phyloP scores from a whole-genome alignment of 1,140 invertebrate species.

The Hypsibius dujardini region DNA sequence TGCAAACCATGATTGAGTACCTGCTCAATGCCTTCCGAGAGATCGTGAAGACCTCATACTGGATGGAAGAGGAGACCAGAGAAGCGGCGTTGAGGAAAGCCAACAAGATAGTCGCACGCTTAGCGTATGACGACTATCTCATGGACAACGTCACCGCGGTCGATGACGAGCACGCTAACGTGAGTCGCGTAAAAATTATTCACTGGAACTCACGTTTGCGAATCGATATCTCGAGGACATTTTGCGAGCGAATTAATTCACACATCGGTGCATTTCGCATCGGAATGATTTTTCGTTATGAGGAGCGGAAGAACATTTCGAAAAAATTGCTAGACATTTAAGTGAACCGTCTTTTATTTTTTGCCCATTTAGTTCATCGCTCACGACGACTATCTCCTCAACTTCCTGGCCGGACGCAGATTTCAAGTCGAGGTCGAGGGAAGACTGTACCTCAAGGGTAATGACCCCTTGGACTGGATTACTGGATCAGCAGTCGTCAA shows the following conservation, averaged over 20 bases:
- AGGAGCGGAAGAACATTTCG: no score
- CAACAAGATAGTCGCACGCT: constrained; percentile 59
- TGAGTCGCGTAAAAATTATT: constrained; percentile 31
- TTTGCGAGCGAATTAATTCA: no score
- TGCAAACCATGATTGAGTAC: constrained; percentile 62
- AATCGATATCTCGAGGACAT: no score
- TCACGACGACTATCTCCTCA: constrained; percentile 64
- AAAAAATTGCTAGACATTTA: no score
- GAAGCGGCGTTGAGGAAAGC: constrained; percentile 56
- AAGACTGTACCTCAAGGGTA: constrained; percentile 40
- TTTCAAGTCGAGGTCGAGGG: constrained; percentile 51
- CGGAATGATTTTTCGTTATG: no score
- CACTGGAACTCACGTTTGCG: no score
- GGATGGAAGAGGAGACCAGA: constrained; percentile 67
- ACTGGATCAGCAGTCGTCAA: constrained; percentile 38
- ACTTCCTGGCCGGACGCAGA: constrained; percentile 59
- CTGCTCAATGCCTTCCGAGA: constrained; percentile 61
- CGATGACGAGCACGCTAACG: constrained; percentile 50
- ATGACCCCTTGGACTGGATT: constrained; percentile 38
- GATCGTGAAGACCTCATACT: constrained; percentile 45
- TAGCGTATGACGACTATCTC: constrained; percentile 60
- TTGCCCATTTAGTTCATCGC: constrained; percentile 38
- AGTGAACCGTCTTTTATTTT: no score
- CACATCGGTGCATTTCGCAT: no score
- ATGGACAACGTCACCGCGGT: constrained; percentile 45